Conservation (phyloP, 2,888 invertebrate species). For the Bunonema sp. region DNA sequence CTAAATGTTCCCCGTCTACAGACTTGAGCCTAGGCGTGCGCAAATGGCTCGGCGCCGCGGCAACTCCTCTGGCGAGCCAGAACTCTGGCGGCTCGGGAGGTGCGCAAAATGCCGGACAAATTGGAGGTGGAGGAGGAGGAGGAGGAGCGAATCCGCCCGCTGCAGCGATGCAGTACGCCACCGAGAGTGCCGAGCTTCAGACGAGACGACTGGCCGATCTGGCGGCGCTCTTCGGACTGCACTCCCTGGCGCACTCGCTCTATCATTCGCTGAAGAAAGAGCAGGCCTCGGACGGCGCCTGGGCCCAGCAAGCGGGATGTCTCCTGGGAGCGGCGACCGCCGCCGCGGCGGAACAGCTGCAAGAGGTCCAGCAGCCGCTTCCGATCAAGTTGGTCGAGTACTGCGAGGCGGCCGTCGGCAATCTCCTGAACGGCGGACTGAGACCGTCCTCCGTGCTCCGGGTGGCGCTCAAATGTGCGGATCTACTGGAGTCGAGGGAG, state of each 20-base stretch:
- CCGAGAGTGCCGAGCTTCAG: conserved; percentile 67
- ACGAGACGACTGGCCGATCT: conserved; percentile 79
- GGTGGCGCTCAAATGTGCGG: background rate
- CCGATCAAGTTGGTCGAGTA: no score
- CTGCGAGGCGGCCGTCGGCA: no score
- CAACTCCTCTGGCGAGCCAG: no score
- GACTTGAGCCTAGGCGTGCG: no score
- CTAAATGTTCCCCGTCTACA: no score
- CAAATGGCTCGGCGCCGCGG: conserved; percentile 60
- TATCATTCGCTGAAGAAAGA: conserved; percentile 72
- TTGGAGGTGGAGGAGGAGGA: background rate
- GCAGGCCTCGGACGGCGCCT: no score
- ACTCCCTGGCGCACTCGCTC: conserved; percentile 85
- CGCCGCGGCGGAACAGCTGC: no score
- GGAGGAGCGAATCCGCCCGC: background rate
- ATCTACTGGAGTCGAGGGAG: background rate
- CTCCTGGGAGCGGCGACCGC: no score
- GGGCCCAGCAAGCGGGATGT: no score
- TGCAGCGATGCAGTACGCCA: conserved; percentile 31
- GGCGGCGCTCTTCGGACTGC: conserved; percentile 80
- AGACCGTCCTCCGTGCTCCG: conserved; percentile 3
- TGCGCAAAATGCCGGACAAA: background rate
- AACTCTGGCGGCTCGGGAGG: no score
- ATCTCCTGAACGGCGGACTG: conserved; percentile 5
- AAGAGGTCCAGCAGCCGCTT: no score